Evolutionary conservation across 2,797 vertebrate genomes (phyloP), one percentile per base, ranked within the genome.

Genomic region (Echeneis naucrates): DNA sequence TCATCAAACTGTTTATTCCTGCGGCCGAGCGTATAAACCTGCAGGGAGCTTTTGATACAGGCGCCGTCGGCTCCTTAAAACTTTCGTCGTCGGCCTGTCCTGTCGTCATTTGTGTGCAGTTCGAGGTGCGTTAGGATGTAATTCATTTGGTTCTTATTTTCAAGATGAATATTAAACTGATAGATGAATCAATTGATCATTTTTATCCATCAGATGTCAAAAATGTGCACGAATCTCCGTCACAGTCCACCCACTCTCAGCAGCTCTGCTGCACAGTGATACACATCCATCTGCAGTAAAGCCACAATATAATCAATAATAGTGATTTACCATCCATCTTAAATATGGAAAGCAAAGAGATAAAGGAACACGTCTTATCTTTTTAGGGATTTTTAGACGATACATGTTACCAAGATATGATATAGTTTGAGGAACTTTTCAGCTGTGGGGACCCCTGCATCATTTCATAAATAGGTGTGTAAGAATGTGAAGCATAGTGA

Each of bases 401-500:
- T 16, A 51, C 35, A 37, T 2, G 4, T 9, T 44, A 19, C 16
- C 2, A 16, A 42, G 42, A 19, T 21, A 23, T n/a, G 2, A n/a
- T 63, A 10, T 45, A 0, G 59, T 38, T 30, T 37, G 8, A 56
- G 67, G 35, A n/a, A 2, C 8, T 27, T 27, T 17, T 60, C 27
- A 37, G 12, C 14, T 21, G 21, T 9, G 27, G 27, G 23, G 27
- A 27, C 54, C 68, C 81, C 59, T 56, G 56, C 13, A 7, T 80
- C 45, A 40, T 21, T 27, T 45, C 69, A 54, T 72, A 14, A 23
- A 16, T 59, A 27, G 64, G 42, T 42, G 19, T 42, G 56, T 44
- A 8, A 77, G 51, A 75, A 70, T 60, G 53, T 71, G 53, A 85
- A 80, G 82, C 52, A 23, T 24, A 24, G 75, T 87, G 85, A 87